These are phyloP conservation scores for Latheticus oryzae DNA, from an alignment of 2,888 invertebrate species.

Conservation along the genomic window DNA sequence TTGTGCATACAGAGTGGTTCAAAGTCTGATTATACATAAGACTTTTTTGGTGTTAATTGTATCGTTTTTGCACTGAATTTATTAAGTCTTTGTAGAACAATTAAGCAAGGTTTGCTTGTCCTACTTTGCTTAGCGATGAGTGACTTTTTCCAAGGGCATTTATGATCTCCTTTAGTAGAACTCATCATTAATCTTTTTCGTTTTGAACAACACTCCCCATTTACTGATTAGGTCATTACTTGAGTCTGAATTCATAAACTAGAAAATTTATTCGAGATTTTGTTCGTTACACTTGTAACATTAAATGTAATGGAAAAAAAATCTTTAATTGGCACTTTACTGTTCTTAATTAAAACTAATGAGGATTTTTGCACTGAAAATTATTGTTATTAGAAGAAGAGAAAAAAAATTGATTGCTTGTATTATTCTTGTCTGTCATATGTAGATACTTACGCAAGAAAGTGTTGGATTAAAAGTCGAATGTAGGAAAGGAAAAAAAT, in stretches of 20 bases:
- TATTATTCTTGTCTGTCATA: too few relatives aligned
- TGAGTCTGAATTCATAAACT: conserved; percentile 10
- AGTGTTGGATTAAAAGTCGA: conserved; percentile 11
- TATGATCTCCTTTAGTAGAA: conserved; percentile 1
- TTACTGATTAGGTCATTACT: conserved; percentile 19
- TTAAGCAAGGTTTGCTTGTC: conserved; percentile 49
- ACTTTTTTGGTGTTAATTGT: too few relatives aligned
- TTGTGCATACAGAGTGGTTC: too few relatives aligned
- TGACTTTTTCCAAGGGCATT: conserved; percentile 48
- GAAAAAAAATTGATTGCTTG: too few relatives aligned
- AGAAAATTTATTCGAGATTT: conserved; percentile 29
- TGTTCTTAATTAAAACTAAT: background rate
- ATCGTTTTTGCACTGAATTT: too few relatives aligned
- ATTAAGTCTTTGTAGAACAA: conserved; percentile 38
- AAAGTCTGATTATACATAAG: too few relatives aligned
- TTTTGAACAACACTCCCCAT: conserved; percentile 5
- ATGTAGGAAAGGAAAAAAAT: conserved; percentile 26
- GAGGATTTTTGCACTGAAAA: conserved; percentile 9
- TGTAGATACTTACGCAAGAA: conserved; percentile 14
- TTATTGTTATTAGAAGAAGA: conserved; percentile 3
- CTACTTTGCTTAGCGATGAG: conserved; percentile 48
- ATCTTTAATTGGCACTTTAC: conserved; percentile 23
- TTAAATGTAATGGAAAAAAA: conserved; percentile 7
- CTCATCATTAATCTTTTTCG: conserved; percentile 21
- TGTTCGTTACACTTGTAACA: conserved; percentile 20